These are phyloP conservation scores for Myoxocephalus aenaeus DNA, from an alignment of 2,797 vertebrate species.

Conservation along the genomic window DNA sequence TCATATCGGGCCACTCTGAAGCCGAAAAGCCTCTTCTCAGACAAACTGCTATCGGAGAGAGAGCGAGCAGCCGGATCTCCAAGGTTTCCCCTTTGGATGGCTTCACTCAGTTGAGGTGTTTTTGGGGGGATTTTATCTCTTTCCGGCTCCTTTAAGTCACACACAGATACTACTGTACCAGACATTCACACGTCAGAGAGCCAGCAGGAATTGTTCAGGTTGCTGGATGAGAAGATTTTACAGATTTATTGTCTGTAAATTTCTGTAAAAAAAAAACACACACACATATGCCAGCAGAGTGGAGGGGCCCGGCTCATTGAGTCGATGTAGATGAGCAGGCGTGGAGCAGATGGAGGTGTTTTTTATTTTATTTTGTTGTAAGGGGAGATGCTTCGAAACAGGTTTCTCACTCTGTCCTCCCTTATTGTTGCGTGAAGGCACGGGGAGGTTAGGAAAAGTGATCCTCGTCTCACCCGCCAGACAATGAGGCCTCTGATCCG, in stretches of 20 bases:
- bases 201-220: too few relatives aligned
- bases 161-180: constrained; percentile 2
- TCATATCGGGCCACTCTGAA: constrained; percentile 37
- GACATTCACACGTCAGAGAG: too few relatives aligned
- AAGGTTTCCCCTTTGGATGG: constrained; percentile 53
- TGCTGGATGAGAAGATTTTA: too few relatives aligned
- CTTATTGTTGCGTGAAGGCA: constrained; percentile 79
- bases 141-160: constrained; percentile 45
- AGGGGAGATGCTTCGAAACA: constrained; percentile 78
- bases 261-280: neutral
- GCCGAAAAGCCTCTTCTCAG: constrained; percentile 58
- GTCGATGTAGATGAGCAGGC: constrained; percentile 71
- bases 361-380: constrained; percentile 54
- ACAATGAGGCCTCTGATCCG: constrained; percentile 78
- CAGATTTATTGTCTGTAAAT: too few relatives aligned
- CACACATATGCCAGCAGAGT: constrained; percentile 53
- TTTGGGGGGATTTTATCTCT: constrained; percentile 3
- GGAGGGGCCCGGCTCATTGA: constrained; percentile 65
- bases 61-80: constrained; percentile 41
- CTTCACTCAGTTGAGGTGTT: constrained; percentile 18
- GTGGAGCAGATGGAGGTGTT: constrained; percentile 72
- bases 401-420: constrained; percentile 73
- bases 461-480: constrained; percentile 70
- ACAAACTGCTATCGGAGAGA: constrained; percentile 48
- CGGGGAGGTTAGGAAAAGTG: constrained; percentile 78